Conservation (phyloP, 2,888 invertebrate species). For the Pycnomerus fuliginosus region DNA sequence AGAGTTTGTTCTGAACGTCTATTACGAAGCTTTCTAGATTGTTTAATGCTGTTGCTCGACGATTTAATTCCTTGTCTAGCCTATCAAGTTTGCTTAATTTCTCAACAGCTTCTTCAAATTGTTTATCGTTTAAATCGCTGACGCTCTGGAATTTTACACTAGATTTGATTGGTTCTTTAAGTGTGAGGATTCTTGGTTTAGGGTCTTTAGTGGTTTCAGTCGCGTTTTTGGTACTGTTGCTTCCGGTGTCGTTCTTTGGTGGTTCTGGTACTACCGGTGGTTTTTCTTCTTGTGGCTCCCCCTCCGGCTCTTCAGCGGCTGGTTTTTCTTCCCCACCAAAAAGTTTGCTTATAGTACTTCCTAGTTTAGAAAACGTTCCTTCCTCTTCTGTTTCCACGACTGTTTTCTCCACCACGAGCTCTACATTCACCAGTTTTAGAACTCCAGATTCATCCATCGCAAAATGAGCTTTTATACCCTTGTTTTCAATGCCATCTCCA, state of each 20-base stretch:
- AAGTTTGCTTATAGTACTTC: constrained; percentile 90
- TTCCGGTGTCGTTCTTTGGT: constrained; percentile 41
- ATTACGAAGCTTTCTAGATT: constrained; percentile 92
- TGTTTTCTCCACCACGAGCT: constrained; percentile 86
- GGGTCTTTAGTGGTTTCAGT: constrained; percentile 58
- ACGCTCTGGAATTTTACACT: constrained; percentile 65
- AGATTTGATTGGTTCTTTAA: constrained; percentile 75
- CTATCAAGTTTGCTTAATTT: constrained; percentile 65
- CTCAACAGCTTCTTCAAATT: constrained; percentile 59
- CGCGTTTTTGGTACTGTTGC: constrained; percentile 43
- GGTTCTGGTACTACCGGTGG: constrained; percentile 47
- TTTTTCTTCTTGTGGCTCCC: constrained; percentile 35
- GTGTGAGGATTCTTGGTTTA: constrained; percentile 69
- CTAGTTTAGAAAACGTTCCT: constrained; percentile 88
- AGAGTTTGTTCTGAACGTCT: constrained; percentile 80
- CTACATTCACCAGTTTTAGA: constrained; percentile 76
- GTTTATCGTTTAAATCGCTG: constrained; percentile 62
- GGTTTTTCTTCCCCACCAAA: constrained; percentile 65
- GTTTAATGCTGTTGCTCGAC: constrained; percentile 87
- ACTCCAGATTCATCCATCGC: constrained; percentile 92
- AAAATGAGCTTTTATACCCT: constrained; percentile 96
- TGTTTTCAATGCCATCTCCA: constrained; percentile 72
- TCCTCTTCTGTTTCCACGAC: constrained; percentile 62
- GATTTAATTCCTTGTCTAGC: constrained; percentile 72
- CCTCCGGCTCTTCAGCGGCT: constrained; percentile 42